Percentiles rank a stretch among this genome's conserved stretches.
Evolutionary conservation across 2,888 invertebrate species (phyloP).

Genomic region (Diaphora mendica): DNA sequence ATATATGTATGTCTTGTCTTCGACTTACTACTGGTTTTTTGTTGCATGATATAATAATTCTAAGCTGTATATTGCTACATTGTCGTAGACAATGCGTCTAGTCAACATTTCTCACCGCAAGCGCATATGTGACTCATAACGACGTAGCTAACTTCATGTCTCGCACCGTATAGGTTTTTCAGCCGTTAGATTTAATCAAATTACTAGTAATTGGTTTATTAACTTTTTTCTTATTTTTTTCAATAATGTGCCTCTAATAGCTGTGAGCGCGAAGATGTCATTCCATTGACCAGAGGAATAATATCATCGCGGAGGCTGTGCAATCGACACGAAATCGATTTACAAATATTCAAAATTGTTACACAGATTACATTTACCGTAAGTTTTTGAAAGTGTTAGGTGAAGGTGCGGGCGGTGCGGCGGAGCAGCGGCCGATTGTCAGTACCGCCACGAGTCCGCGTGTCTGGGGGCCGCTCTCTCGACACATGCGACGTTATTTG

Average conservation of each 20-base stretch:
- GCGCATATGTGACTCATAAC: slow-evolving; percentile 78
- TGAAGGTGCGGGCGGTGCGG: slow-evolving; percentile 35
- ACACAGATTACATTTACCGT: slow-evolving; percentile 40
- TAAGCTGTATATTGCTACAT: slow-evolving; percentile 76
- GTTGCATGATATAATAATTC: slow-evolving; percentile 70
- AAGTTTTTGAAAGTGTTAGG: slow-evolving; percentile 45
- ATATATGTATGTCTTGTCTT: slow-evolving; percentile 43
- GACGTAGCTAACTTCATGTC: slow-evolving; percentile 71
- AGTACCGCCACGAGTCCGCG: slow-evolving; percentile 49
- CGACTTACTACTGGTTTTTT: slow-evolving; percentile 69
- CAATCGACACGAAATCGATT: slow-evolving; percentile 43
- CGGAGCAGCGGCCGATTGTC: slow-evolving; percentile 26
- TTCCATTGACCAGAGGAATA: slow-evolving; percentile 23
- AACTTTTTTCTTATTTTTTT: slow-evolving; percentile 23
- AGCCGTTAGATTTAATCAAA: slow-evolving; percentile 59
- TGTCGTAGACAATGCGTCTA: slow-evolving; percentile 83
- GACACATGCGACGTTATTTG: slow-evolving; percentile 63
- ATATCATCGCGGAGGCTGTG: slow-evolving; percentile 17
- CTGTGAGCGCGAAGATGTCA: slow-evolving; percentile 22
- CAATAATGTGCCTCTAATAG: slow-evolving; percentile 28
- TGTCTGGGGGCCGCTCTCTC: slow-evolving; percentile 61
- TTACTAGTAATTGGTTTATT: slow-evolving; percentile 49
- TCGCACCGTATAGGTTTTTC: slow-evolving; percentile 67
- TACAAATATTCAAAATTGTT: slow-evolving; percentile 43
- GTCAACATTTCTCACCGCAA: slow-evolving; percentile 75